Evolutionary conservation across 2,888 invertebrate genomes (phyloP).

Genomic region (Hydriomena furcata): DNA sequence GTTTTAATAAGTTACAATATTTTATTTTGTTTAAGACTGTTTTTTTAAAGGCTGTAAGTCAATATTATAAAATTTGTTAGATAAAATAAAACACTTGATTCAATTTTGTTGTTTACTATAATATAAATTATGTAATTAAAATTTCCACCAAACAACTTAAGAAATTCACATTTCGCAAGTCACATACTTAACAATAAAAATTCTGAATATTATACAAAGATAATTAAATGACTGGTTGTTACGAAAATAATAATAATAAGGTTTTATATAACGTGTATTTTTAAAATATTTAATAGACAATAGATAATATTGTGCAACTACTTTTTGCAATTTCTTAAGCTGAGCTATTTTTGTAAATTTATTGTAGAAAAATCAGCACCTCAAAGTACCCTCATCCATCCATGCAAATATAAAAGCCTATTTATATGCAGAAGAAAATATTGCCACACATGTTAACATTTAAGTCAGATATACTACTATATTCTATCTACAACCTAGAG

Average conservation of each 20-base stretch:
- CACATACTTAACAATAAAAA: conserved; percentile 6
- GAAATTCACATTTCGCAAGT: conserved; percentile 16
- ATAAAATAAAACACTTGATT: conserved; percentile 39
- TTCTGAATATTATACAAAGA: not conserved
- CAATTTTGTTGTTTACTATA: conserved; percentile 42
- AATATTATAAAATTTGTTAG: conserved; percentile 26
- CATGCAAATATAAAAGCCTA: conserved; percentile 20
- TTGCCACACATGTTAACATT: too few species aligned
- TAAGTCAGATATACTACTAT: not conserved
- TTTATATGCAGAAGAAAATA: conserved; percentile 5
- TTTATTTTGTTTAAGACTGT: conserved; percentile 20
- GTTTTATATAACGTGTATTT: not conserved
- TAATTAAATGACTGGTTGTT: conserved; percentile 1
- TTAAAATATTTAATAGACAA: not conserved
- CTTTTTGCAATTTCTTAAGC: too few species aligned
- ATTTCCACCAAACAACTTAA: conserved; percentile 33
- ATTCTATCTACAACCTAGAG: conserved; percentile 7
- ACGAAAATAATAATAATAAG: not conserved
- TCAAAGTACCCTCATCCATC: conserved; percentile 47
- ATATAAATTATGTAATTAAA: conserved; percentile 48
- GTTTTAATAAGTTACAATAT: not conserved
- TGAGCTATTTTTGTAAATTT: conserved; percentile 24
- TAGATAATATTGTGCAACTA: conserved; percentile 38
- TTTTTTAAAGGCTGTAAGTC: conserved; percentile 40
- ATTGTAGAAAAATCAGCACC: conserved; percentile 44